Percentiles rank a stretch among this genome's conserved stretches.
phyloP scores from a whole-genome alignment of 1,140 invertebrate genomes.

The Plectrocnemia conspersa region DNA sequence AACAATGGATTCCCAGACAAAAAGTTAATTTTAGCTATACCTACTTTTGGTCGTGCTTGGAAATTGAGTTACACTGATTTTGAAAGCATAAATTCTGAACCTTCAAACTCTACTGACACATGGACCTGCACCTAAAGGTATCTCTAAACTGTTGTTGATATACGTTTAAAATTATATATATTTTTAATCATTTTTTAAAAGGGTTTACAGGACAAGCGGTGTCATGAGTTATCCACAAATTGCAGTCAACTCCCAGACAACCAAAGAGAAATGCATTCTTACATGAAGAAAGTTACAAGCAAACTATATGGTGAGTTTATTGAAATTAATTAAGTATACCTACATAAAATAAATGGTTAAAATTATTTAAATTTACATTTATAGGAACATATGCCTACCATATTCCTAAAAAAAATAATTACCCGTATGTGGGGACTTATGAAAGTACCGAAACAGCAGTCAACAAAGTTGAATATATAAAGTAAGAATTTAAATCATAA shows the following conservation, averaged over 20 bases:
- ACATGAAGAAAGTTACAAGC: conserved; percentile 64
- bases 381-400: conserved; percentile 72
- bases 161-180: too few relatives aligned
- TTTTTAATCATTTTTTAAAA: too few relatives aligned
- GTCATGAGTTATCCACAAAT: conserved; percentile 78
- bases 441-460: conserved; percentile 82
- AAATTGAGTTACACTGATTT: conserved; percentile 68
- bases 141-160: too few relatives aligned
- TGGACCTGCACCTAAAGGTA: conserved; percentile 51
- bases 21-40: conserved; percentile 80
- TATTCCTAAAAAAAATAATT: conserved; percentile 60
- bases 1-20: conserved; percentile 59
- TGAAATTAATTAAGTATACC: conserved; percentile 1
- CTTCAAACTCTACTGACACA: conserved; percentile 65
- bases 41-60: conserved; percentile 79
- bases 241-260: conserved; percentile 62
- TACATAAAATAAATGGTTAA: not conserved
- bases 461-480: conserved; percentile 72
- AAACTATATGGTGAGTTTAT: conserved; percentile 69
- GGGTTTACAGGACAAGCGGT: too few relatives aligned
- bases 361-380: conserved; percentile 24
- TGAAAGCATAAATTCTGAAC: conserved; percentile 66
- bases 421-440: conserved; percentile 81
- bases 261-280: conserved; percentile 58
- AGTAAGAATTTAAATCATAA: conserved; percentile 44